phyloP scores from a whole-genome alignment of 2,113 vertebrate species.

The Pseudorectes ferrugineus region DNA sequence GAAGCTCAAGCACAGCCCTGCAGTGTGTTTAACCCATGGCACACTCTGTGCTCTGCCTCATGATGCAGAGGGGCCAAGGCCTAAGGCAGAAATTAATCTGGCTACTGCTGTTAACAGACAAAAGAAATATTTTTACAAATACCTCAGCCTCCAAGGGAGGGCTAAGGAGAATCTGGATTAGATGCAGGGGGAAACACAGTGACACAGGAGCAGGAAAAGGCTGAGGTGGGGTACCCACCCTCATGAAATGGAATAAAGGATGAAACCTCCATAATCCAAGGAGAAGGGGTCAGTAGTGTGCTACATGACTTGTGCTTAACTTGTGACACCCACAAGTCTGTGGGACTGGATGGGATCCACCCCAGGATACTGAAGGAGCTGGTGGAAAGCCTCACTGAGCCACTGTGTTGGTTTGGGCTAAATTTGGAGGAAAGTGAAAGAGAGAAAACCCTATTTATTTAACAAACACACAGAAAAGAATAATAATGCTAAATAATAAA shows the following conservation, averaged over 20 bases:
- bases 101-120: background rate
- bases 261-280: background rate
- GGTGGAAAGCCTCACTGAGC: background rate
- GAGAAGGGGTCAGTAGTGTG: background rate
- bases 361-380: background rate
- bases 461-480: no score
- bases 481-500: no score
- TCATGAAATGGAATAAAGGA: background rate
- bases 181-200: no score
- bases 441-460: no score
- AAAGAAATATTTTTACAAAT: background rate
- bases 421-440: no score
- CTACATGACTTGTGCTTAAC: background rate
- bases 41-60: background rate
- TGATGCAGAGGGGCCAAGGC: background rate
- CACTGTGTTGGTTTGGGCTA: no score
- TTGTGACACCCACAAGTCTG: background rate
- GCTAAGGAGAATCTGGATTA: background rate
- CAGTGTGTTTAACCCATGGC: background rate
- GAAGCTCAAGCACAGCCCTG: background rate
- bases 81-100: background rate
- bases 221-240: no score
- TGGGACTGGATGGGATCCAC: background rate
- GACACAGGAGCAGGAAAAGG: background rate
- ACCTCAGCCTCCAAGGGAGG: background rate